Evolutionary conservation across 2,113 vertebrate species (phyloP).

Genomic region (Cromileptes altivelis): DNA sequence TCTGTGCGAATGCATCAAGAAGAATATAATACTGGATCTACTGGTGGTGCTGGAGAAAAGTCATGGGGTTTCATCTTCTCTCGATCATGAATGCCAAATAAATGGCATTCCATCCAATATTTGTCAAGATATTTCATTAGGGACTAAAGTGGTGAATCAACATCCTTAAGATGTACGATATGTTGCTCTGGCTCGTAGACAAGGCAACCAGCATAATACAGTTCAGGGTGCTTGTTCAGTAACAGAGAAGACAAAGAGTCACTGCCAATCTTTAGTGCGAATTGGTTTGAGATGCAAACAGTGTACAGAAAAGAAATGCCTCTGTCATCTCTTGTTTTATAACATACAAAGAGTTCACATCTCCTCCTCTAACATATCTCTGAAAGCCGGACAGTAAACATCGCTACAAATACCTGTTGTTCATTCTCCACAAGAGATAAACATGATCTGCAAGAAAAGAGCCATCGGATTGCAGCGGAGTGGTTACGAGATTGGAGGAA

Average conservation of each 20-base stretch:
- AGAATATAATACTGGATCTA: background rate
- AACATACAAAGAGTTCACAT: background rate
- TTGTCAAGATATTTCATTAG: background rate
- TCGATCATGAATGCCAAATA: too few species aligned
- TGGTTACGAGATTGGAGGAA: slow-evolving; percentile 58
- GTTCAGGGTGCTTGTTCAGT: background rate
- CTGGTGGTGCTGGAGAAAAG: background rate
- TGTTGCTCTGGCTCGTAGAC: background rate
- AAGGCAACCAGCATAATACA: background rate
- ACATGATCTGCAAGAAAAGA: slow-evolving; percentile 34
- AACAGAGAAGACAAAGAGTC: background rate
- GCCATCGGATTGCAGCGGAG: slow-evolving; percentile 18
- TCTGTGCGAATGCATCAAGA: background rate
- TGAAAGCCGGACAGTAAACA: slow-evolving; percentile 19
- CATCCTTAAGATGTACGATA: background rate
- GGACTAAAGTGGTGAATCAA: background rate
- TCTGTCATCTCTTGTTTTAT: background rate
- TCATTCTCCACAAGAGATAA: slow-evolving; percentile 37
- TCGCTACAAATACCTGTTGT: slow-evolving; percentile 32
- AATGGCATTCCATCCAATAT: background rate
- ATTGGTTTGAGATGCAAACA: background rate
- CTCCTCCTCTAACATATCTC: slow-evolving; percentile 9
- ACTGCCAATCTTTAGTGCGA: background rate
- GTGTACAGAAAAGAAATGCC: background rate
- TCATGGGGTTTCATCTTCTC: background rate